phyloP scores from a whole-genome alignment of 37 sponge, comb jelly and placozoan species.

The Axinella damicornis region DNA sequence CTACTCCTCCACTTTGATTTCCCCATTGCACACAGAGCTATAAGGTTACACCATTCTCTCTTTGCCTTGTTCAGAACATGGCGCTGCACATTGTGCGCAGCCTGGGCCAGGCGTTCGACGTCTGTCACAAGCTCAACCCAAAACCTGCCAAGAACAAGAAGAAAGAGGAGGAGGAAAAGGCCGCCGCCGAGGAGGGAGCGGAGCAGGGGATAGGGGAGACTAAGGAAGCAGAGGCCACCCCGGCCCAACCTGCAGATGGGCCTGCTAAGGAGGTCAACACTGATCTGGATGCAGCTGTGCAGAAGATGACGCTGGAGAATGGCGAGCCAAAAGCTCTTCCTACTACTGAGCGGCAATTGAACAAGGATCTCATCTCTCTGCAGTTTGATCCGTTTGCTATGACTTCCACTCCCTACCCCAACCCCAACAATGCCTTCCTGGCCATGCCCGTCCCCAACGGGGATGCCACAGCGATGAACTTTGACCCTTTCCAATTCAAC shows the following conservation, averaged over 20 bases:
- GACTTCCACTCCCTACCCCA: neutral
- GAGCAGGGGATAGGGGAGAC: neutral
- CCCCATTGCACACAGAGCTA: neutral
- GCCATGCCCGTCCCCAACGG: slow-evolving; percentile 8
- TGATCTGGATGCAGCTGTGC: slow-evolving; percentile 4
- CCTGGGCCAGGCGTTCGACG: slow-evolving; percentile 97
- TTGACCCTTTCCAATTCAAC: slow-evolving; percentile 24
- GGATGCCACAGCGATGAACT: too few relatives aligned
- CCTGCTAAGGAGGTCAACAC: slow-evolving; percentile 19
- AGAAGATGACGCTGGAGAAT: neutral
- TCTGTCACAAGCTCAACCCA: slow-evolving; percentile 94
- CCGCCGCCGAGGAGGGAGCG: neutral
- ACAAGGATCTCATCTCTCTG: slow-evolving; percentile 27
- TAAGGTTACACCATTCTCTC: neutral
- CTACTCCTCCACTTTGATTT: too few relatives aligned
- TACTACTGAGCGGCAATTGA: neutral
- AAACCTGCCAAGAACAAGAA: slow-evolving; percentile 61
- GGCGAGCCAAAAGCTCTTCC: neutral
- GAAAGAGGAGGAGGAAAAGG: slow-evolving; percentile 28
- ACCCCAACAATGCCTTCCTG: neutral
- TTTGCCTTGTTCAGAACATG: slow-evolving; percentile 60
- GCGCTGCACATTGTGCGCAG: slow-evolving; percentile 92
- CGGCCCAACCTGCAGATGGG: neutral
- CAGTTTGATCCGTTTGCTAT: slow-evolving; percentile 53
- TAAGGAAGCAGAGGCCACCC: neutral